Evolutionary conservation across 2,797 vertebrate genomes (phyloP).

Genomic region (Crocidura indochinensis): DNA sequence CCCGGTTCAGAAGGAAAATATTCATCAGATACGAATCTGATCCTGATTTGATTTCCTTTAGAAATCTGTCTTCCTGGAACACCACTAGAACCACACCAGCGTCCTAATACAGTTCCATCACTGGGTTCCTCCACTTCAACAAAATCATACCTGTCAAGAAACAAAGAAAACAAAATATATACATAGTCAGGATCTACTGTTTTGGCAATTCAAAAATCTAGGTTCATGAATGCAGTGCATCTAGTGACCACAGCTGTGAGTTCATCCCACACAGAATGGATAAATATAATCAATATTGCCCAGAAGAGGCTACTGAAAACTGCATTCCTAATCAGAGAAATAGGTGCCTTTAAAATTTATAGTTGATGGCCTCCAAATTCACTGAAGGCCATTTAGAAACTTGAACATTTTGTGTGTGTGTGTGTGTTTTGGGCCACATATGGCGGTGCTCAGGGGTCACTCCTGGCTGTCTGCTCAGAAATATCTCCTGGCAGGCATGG

Average conservation of each 20-base stretch:
- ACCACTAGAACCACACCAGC: conserved; percentile 96
- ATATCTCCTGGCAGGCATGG: no score
- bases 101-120: conserved; percentile 94
- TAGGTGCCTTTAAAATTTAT: neutral
- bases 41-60: conserved; percentile 96
- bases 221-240: neutral
- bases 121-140: conserved; percentile 97
- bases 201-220: neutral
- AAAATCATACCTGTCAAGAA: conserved; percentile 95
- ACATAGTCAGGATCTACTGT: neutral
- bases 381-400: neutral
- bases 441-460: no score
- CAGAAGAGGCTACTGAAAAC: neutral
- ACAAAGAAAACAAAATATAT: conserved; percentile 65
- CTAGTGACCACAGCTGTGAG: neutral
- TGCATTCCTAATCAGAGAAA: neutral
- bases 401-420: neutral
- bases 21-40: conserved; percentile 97
- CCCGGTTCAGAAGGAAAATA: conserved; percentile 98
- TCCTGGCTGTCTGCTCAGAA: no score
- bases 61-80: conserved; percentile 93
- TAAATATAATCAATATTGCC: neutral
- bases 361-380: neutral
- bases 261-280: neutral
- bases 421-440: no score